These are phyloP conservation scores for Littorina saxatilis DNA, from an alignment of 1,140 invertebrate genomes.

Conservation along the genomic window DNA sequence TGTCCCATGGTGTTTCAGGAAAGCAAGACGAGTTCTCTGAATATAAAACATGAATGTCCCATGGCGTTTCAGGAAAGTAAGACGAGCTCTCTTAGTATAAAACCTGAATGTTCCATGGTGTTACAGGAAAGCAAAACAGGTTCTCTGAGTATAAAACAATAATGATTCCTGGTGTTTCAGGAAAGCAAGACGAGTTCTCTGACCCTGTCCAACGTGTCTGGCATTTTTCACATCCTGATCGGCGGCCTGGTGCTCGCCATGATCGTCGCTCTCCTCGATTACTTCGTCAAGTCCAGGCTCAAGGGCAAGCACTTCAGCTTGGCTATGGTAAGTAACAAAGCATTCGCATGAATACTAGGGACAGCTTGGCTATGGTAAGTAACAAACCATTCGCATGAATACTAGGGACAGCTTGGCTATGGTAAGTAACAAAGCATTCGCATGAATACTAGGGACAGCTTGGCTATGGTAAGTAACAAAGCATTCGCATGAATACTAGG, in stretches of 20 bases:
- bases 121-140: slow-evolving; percentile 77
- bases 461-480: slow-evolving; percentile 2
- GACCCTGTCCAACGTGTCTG: slow-evolving; percentile 95
- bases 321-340: slow-evolving; percentile 1
- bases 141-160: not conserved
- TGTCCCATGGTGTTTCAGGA: too few species aligned
- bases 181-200: slow-evolving; percentile 60
- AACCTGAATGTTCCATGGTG: too few species aligned
- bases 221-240: slow-evolving; percentile 98
- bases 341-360: not conserved
- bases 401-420: too few species aligned
- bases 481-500: too few species aligned
- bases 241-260: slow-evolving; percentile 92
- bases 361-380: too few species aligned
- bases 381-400: too few species aligned
- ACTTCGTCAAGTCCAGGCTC: slow-evolving; percentile 72
- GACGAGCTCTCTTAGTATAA: too few species aligned
- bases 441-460: slow-evolving; percentile 34
- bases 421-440: too few species aligned
- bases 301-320: slow-evolving; percentile 35
- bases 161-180: slow-evolving; percentile 44
- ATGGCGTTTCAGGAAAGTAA: too few species aligned
- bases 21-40: slow-evolving; percentile 13
- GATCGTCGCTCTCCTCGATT: slow-evolving; percentile 91
- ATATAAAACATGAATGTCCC: too few species aligned